phyloP scores from a whole-genome alignment of 2,113 vertebrate genomes.

The Bubo bubo region DNA sequence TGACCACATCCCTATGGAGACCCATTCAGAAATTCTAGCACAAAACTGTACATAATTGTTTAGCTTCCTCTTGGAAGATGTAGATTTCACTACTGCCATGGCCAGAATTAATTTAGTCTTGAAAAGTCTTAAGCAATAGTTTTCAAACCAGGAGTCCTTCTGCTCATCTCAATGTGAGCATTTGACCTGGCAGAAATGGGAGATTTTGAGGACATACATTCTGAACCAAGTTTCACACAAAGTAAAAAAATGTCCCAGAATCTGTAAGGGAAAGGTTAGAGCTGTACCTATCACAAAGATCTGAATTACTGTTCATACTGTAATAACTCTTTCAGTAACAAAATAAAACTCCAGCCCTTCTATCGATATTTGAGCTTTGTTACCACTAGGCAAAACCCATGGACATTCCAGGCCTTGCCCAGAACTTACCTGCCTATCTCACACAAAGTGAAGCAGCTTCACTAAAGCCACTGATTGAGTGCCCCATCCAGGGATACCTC shows the following conservation, averaged over 20 bases:
- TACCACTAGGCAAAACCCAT: not conserved
- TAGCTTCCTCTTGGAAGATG: not conserved
- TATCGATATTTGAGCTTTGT: not conserved
- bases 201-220: not conserved
- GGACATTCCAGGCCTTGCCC: not conserved
- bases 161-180: not conserved
- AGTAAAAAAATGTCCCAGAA: not conserved
- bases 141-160: not conserved
- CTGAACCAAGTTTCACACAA: not conserved
- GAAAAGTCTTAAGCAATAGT: not conserved
- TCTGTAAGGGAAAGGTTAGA: not conserved
- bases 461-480: not conserved
- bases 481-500: not conserved
- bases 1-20: not conserved
- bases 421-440: not conserved
- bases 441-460: not conserved
- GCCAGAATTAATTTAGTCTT: not conserved
- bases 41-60: not conserved
- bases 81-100: not conserved
- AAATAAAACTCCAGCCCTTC: not conserved
- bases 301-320: not conserved
- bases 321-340: not conserved
- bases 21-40: not conserved
- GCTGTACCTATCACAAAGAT: not conserved
- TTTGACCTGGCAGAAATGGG: not conserved